Evolutionary conservation across 2,797 vertebrate genomes (phyloP), one percentile per base, ranked within the genome.

Genomic region (Malurus splendens): DNA sequence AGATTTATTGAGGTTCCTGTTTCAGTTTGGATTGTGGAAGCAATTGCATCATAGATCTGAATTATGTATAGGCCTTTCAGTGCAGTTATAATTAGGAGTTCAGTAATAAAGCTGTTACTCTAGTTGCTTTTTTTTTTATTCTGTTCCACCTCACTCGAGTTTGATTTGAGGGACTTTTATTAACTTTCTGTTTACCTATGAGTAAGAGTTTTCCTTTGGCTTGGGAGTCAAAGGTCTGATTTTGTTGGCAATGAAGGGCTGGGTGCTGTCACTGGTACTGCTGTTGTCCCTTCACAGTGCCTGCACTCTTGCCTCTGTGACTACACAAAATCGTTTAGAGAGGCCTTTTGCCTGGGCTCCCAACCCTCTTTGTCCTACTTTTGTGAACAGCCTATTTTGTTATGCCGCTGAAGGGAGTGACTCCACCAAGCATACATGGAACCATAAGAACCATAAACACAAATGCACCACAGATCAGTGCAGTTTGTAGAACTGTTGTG

Each of bases 191-290:
- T 86, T 94, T 91, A 51, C 45, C 12, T 70, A 4, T 70, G 48
- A 82, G 38, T 72, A 61, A 62, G 50, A 48, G 50, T 36, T 89
- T 56, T 89, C 38, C 32, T 64, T 1, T 38, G 51, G 50, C 5
- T 84, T 45, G 44, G 47, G 32, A 75, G 81, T n/a, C 90, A 82
- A 93, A 94, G 57, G 67, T 82, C 83, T 84, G 52, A 22, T 55
- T 88, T 76, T 60, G 38, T 33, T 90, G 75, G 51, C 67, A 57
- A 0, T 23, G 28, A 54, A 78, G 14, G n/a, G 24, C 50, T 71
- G 66, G 23, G 36, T 75, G 44, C 54, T 85, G 79, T 75, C 51
- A 33, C 44, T 47, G 61, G 56, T 51, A 47, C 74, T 74, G 18
- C 28, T 51, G 5, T 36, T 72, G 30, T 57, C 39, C 50, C 39